phyloP scores from a whole-genome alignment of 2,797 vertebrate genomes.

The Neostethus bicornis region DNA sequence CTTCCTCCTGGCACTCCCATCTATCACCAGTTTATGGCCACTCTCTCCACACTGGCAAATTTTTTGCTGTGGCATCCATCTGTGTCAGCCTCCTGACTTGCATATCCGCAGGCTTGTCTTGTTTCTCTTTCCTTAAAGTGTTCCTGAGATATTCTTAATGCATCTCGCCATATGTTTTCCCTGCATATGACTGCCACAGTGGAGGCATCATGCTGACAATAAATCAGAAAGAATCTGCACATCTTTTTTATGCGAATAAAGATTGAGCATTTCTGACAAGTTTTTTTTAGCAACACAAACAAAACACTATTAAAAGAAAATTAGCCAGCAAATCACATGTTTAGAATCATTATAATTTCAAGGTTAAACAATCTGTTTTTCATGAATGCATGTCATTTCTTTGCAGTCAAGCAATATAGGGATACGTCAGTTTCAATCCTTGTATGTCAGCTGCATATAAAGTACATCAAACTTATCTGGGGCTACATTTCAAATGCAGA shows the following conservation, averaged over 20 bases:
- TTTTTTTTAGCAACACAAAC: conserved; percentile 15
- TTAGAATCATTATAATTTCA: conserved; percentile 1
- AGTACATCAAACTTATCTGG: background rate
- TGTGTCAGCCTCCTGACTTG: conserved; percentile 60
- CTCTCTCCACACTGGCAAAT: conserved; percentile 56
- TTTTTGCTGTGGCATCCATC: conserved; percentile 69
- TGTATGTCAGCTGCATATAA: conserved; percentile 8
- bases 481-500: background rate
- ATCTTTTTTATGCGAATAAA: conserved; percentile 6
- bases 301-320: conserved; percentile 28
- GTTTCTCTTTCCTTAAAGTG: conserved; percentile 54
- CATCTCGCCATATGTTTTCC: conserved; percentile 42
- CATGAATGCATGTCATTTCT: conserved; percentile 16
- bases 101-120: conserved; percentile 56
- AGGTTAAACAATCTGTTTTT: conserved; percentile 9
- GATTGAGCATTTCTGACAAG: conserved; percentile 28
- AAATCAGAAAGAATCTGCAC: conserved; percentile 14
- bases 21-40: conserved; percentile 75
- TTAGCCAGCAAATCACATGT: conserved; percentile 14
- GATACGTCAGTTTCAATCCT: conserved; percentile 21
- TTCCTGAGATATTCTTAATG: conserved; percentile 48
- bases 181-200: conserved; percentile 13
- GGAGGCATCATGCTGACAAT: conserved; percentile 4
- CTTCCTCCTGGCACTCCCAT: conserved; percentile 68
- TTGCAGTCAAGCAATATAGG: background rate